A percentile compares a stretch with the other conserved stretches of the same genome.
Evolutionary conservation across 2,113 vertebrate genomes (phyloP).

Genomic region (Apeltes quadracus): DNA sequence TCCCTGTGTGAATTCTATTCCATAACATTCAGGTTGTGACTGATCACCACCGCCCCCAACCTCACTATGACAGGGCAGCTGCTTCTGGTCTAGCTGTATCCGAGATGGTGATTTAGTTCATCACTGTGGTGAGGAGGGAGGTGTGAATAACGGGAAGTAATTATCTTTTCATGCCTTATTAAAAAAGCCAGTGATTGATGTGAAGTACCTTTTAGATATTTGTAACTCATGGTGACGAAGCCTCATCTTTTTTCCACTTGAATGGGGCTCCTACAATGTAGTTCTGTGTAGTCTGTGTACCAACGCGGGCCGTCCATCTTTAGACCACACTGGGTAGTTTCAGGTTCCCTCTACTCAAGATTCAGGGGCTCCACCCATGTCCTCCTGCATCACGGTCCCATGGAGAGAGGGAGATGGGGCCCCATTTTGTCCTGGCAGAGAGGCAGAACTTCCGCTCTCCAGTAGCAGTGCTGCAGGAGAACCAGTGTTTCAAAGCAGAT

Average conservation of each 20-base stretch:
- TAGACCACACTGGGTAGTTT: constrained; percentile 37
- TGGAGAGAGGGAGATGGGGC: constrained; percentile 5
- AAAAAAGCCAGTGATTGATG: constrained; percentile 32
- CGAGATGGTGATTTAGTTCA: constrained; percentile 39
- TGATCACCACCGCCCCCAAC: too few relatives aligned
- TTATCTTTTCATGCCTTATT: constrained; percentile 13
- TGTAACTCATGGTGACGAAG: neutral
- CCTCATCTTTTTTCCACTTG: neutral
- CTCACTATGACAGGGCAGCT: neutral
- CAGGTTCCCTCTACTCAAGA: constrained; percentile 29
- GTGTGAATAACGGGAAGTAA: constrained; percentile 1
- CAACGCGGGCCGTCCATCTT: too few relatives aligned
- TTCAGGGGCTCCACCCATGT: constrained; percentile 20
- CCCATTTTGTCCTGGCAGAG: constrained; percentile 30
- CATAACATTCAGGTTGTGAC: neutral
- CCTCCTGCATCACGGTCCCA: constrained; percentile 40
- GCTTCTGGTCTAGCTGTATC: constrained; percentile 11
- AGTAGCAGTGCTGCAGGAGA: constrained; percentile 38
- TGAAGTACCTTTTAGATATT: constrained; percentile 15
- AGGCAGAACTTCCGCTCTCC: constrained; percentile 33
- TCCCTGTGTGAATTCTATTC: neutral
- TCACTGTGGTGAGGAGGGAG: constrained; percentile 6
- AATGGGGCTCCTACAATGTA: constrained; percentile 14
- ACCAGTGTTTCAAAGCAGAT: constrained; percentile 59
- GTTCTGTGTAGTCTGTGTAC: constrained; percentile 35